Conservation (phyloP, 2,888 invertebrate species). For the Nineta flava region DNA sequence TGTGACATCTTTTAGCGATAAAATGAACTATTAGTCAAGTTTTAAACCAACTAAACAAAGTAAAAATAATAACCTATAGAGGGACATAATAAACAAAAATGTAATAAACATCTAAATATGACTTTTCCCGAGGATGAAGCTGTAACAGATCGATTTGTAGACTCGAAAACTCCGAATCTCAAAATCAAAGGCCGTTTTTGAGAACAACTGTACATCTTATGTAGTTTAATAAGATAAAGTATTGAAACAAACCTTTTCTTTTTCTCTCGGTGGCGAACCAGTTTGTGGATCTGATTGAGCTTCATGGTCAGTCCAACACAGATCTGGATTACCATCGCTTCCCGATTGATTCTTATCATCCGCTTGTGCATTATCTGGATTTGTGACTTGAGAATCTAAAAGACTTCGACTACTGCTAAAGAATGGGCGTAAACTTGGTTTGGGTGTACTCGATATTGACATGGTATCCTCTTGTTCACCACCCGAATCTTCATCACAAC, state of each 20-base stretch:
- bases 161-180: no score
- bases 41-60: no score
- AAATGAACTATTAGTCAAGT: no score
- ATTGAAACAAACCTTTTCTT: conserved; percentile 19
- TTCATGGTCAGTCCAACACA: conserved; percentile 48
- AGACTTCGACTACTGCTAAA: conserved; percentile 82
- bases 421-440: conserved; percentile 88
- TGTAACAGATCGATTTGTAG: no score
- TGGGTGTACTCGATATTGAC: conserved; percentile 93
- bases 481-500: conserved; percentile 75
- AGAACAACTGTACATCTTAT: no score
- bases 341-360: conserved; percentile 30
- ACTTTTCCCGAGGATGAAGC: no score
- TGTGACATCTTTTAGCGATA: no score
- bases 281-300: conserved; percentile 47
- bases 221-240: no score
- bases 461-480: conserved; percentile 91
- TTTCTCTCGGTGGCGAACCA: conserved; percentile 37
- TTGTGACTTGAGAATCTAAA: conserved; percentile 24
- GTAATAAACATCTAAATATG: no score
- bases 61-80: no score
- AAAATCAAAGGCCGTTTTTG: no score
- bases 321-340: conserved; percentile 34
- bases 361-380: conserved; percentile 17
- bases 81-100: no score